Evolutionary conservation across 1,140 invertebrate species (phyloP), one percentile per base, ranked within the genome.

Genomic region (Pogonus chalceus): DNA sequence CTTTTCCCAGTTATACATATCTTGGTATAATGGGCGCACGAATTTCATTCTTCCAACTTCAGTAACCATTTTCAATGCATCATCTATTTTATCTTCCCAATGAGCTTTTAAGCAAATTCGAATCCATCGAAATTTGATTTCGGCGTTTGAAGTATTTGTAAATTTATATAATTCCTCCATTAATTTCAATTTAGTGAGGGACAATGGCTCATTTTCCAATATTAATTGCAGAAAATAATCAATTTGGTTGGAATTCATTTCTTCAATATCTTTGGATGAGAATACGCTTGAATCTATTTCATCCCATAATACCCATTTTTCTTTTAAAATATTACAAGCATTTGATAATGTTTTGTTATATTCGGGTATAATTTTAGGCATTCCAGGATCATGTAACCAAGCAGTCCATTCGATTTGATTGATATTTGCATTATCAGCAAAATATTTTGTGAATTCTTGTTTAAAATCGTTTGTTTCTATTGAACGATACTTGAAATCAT

Each of bases 21-120:
- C 89, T 58, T 88, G 83, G 68, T 91, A 95, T 46, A 96, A 76
- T 14, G 91, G 90, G 47, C 88, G 74, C 0, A 90, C 83, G 75
- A 83, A 96, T 66, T 96, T 96, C 87, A 96, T 90, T 55, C 93
- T 79, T 49, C 92, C 92, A 65, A 90, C 81, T 20, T 80, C 75
- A 55, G 84, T 90, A 2, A 91, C 80, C 76, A 94, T 94, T 1
- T 81, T 63, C 20, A 95, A 73, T 7, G 84, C 83, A 2, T 64
- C 57, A 1, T 76, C 65, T 24, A 95, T 71, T 59, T 81, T 79
- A 0, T 79, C 72, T 46, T 78, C 64, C 76, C 89, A 88, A 43
- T 78, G 75, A 4, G 80, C 80, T 66, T 82, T 83, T 0, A 96
- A 74, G 54, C 87, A 82, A 26, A 94, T 66, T 46, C 88, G 77